phyloP scores from a whole-genome alignment of 1,140 invertebrate genomes.

The Lepidurus couesii region DNA sequence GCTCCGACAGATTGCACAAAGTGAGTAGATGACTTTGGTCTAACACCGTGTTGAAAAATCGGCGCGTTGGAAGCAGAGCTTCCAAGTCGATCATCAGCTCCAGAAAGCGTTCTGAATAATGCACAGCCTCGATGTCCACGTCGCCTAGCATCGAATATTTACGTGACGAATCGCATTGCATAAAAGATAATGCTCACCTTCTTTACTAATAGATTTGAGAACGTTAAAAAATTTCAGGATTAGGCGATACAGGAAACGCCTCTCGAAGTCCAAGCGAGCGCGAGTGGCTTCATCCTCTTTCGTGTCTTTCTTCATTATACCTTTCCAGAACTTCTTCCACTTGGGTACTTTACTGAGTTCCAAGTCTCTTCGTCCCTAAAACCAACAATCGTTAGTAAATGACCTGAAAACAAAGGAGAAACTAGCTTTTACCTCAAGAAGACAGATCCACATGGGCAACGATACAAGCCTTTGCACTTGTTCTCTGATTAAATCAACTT shows the following conservation, averaged over 20 bases:
- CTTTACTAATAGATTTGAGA: constrained; percentile 65
- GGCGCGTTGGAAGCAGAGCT: constrained; percentile 83
- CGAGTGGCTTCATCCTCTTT: constrained; percentile 60
- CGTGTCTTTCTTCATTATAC: constrained; percentile 74
- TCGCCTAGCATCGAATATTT: constrained; percentile 43
- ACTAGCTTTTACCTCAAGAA: constrained; percentile 61
- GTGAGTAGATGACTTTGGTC: constrained; percentile 93
- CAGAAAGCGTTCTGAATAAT: constrained; percentile 92
- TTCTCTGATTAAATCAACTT: constrained; percentile 84
- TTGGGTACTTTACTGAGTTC: constrained; percentile 82
- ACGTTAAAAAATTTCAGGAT: constrained; percentile 86
- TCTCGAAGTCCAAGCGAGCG: constrained; percentile 74
- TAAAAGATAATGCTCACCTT: constrained; percentile 48
- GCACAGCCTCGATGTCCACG: constrained; percentile 56
- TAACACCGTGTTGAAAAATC: constrained; percentile 94
- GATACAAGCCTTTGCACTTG: constrained; percentile 89
- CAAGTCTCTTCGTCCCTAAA: constrained; percentile 64
- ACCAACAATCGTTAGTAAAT: constrained; percentile 32
- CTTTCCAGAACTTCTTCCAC: constrained; percentile 87
- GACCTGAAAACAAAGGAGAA: neutral
- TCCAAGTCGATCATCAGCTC: constrained; percentile 95
- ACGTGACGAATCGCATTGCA: constrained; percentile 13
- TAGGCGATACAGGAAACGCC: constrained; percentile 77
- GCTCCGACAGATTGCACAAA: constrained; percentile 71
- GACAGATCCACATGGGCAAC: constrained; percentile 85